Evolutionary conservation across 2,888 invertebrate species (phyloP), one percentile per base, ranked within the genome.

Genomic region (Agriopis leucophaearia): DNA sequence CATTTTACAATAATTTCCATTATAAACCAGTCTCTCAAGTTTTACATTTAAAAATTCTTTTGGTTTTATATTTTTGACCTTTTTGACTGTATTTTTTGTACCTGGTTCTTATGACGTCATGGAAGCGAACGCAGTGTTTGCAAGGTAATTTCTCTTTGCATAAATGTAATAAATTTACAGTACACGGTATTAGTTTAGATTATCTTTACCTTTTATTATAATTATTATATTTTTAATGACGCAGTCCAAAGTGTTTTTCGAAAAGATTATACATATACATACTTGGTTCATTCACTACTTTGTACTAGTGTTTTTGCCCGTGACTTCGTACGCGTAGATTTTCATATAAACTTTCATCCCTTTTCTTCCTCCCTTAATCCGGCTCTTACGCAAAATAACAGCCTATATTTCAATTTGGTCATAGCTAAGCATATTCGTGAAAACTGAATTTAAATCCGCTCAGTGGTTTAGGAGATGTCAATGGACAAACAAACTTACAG

Each of bases 71-170:
- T n/a, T 36, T 16, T 56, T 42, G 55, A 18, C 55, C 55, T 56
- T 56, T 18, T 40, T 16, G 38, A 16, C 8, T 56, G 15, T 12
- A 27, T 18, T 18, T 55, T 56, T 56, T 27, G n/a, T 56, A 38
- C 38, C 42, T 12, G 10, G 27, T 18, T 42, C 42, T 56, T 27
- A 42, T 44, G 55, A 56, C 55, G 55, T 44, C 55, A 56, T 10
- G 16, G 13, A 10, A 6, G 4, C 5, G n/a, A 27, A 27, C 7
- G 12, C 18, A 12, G 40, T 15, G 15, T 18, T 12, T 16, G 51
- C 38, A 13, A 9, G 38, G 38, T 54, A 15, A 38, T 38, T 54
- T 38, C 9, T 13, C 5, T 38, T 54, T 8, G 8, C 38, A 54
- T 15, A 54, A 16, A 54, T 36, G 38, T 54, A 13, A 6, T 35